phyloP scores from a whole-genome alignment of 2,888 invertebrate species.

The Salpingus planirostris region DNA sequence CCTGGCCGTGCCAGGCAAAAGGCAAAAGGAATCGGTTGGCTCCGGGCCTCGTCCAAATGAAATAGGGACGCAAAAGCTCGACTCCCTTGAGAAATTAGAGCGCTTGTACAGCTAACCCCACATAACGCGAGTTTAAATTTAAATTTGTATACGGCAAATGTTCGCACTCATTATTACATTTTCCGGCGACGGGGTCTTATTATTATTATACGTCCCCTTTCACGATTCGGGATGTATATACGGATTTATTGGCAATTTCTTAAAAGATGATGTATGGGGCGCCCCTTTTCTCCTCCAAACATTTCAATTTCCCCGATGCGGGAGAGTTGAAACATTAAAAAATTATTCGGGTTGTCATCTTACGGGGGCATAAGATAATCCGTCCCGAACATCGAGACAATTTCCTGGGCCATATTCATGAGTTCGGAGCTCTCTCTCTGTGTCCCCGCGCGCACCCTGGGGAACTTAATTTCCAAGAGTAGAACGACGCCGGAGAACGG shows the following conservation, averaged over 20 bases:
- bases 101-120: constrained; percentile 22
- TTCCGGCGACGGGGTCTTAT: constrained; percentile 2
- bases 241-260: constrained; percentile 14
- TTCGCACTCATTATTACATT: constrained; percentile 17
- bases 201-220: constrained; percentile 7
- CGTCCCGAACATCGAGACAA: neutral
- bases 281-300: constrained; percentile 5
- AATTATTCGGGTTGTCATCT: constrained; percentile 4
- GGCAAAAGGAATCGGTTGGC: constrained; percentile 15
- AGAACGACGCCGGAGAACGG: too few species aligned
- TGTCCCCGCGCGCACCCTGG: too few species aligned
- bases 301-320: constrained; percentile 7
- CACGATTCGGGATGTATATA: too few species aligned
- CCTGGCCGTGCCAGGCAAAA: constrained; percentile 16
- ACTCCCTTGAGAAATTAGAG: constrained; percentile 23
- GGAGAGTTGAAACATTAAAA: constrained; percentile 9
- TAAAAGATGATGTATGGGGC: constrained; percentile 7
- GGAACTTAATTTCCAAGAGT: constrained; percentile 5
- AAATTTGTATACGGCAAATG: constrained; percentile 20
- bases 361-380: neutral
- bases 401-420: neutral
- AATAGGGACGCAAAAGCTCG: constrained; percentile 14
- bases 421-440: too few species aligned
- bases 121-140: constrained; percentile 19
- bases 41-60: constrained; percentile 15